Conservation (phyloP, 2,113 vertebrate genomes). For the Triplophysa siluroides region DNA sequence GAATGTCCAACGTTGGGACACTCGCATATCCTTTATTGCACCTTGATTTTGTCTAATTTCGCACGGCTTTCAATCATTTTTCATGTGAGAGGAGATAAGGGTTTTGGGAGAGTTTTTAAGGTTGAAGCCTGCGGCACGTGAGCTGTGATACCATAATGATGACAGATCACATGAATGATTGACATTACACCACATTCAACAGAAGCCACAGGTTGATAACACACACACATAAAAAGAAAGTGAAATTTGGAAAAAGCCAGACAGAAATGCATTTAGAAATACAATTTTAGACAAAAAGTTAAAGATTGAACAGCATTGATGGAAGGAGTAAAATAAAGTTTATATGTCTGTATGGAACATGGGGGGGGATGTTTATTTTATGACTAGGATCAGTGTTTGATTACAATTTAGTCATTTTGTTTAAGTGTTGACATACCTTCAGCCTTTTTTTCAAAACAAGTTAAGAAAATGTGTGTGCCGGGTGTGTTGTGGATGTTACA, state of each 20-base stretch:
- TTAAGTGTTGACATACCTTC: too few species aligned
- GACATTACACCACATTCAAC: constrained; percentile 15
- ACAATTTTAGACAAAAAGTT: not conserved
- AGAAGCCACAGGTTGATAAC: constrained; percentile 18
- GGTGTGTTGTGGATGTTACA: constrained; percentile 39
- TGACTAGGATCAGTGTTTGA: not conserved
- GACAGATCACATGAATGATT: constrained; percentile 20
- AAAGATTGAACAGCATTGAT: not conserved
- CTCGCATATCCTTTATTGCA: constrained; percentile 66
- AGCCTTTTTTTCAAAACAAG: not conserved
- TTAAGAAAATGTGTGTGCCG: constrained; percentile 4
- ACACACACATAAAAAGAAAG: constrained; percentile 6
- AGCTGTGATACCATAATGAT: constrained; percentile 16
- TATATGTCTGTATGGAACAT: too few species aligned
- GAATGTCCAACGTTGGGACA: constrained; percentile 47
- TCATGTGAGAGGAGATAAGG: constrained; percentile 24
- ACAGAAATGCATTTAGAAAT: not conserved
- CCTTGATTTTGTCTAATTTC: constrained; percentile 54
- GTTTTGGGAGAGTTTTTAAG: constrained; percentile 23
- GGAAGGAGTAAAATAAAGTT: not conserved
- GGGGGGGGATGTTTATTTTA: not conserved
- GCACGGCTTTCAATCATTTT: constrained; percentile 53
- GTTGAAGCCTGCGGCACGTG: constrained; percentile 3
- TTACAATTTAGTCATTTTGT: not conserved
- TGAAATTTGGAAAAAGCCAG: constrained; percentile 1